Base-by-base conservation (phyloP, 2,797 vertebrate genomes). In the Gymnodraco acuticeps region DNA sequence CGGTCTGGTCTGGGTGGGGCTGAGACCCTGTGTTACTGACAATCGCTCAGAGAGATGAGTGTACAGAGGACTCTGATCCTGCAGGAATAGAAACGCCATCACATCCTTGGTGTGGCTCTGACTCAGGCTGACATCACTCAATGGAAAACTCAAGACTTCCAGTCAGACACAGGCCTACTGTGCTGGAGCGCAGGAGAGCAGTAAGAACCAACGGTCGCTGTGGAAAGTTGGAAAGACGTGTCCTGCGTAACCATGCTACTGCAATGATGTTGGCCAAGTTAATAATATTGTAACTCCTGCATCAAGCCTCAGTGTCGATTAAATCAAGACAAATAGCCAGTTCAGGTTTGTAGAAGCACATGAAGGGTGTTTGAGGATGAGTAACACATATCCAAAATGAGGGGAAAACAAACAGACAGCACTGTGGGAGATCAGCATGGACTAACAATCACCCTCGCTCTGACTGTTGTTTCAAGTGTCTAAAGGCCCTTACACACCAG, bases 51-150 rank as follows among this genome's bases (percentile, higher is more conserved):
- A 76, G 27, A 54, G 52, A 73, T 78, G 75, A 86, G 55, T 43
- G 81, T 16, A 27, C 50, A 41, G 14, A 64, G 38, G 70, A 81
- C 61, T 86, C 77, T 54, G 73, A 69, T 60, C 75, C 53, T 27
- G 41, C 63, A 50, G 58, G 54, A 58, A 73, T 70, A 70, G 82
- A 87, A 90, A 88, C 54, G 11, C 58, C 77, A 70, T 83, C 81
- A 82, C 75, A 75, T 84, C 81, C 82, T 81, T 74, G 73, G 78
- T 74, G 82, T 73, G 84, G 78, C 85, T 88, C 79, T 92, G 94
- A 94, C 73, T 94, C 90, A 92, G 74, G 63, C 77, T 84, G 85
- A 88, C 83, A 65, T 93, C 91, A 92, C 51, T 64, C 55, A 77
- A 82, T 87, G 91, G 90, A 92, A 93, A 91, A 63, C 76, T 83